Evolutionary conservation across 2,797 vertebrate genomes (phyloP).

Genomic region (Heteromormyrus szaboi): DNA sequence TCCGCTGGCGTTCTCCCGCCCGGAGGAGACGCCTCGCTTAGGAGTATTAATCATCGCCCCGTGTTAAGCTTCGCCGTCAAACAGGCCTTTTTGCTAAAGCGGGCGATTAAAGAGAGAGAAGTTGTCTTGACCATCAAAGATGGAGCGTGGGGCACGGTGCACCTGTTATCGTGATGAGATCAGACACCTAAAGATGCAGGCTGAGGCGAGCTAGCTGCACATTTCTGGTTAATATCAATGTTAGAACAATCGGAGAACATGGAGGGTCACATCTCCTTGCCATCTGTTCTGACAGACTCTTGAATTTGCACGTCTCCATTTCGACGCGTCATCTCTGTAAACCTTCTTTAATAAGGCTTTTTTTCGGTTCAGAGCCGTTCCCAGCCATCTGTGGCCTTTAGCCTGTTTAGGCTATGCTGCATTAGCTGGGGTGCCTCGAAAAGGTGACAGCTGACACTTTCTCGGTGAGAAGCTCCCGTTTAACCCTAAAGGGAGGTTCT

Average conservation of each 20-base stretch:
- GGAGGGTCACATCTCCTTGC: neutral
- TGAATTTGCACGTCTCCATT: neutral
- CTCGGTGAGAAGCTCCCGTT: neutral
- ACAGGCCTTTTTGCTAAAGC: neutral
- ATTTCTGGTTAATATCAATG: neutral
- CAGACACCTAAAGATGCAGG: neutral
- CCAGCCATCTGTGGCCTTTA: neutral
- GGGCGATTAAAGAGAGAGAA: neutral
- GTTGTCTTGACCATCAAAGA: neutral
- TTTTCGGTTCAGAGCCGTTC: neutral
- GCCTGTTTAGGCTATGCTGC: neutral
- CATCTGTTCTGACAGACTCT: slow-evolving; percentile 3
- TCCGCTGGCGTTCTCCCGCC: slow-evolving; percentile 12
- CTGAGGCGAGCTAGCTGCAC: neutral
- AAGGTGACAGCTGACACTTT: neutral
- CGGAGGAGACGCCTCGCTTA: neutral
- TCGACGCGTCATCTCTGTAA: neutral
- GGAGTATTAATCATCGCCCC: neutral
- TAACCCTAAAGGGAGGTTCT: slow-evolving; percentile 10
- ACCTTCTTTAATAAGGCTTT: neutral
- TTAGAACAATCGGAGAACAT: neutral
- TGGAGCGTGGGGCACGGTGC: neutral
- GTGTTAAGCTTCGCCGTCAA: neutral
- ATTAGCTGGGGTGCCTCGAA: neutral
- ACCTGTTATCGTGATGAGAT: neutral